Percentiles rank a stretch among this genome's conserved stretches.
Evolutionary conservation across 2,113 vertebrate genomes (phyloP).

Genomic region (Leptosomus discolor): DNA sequence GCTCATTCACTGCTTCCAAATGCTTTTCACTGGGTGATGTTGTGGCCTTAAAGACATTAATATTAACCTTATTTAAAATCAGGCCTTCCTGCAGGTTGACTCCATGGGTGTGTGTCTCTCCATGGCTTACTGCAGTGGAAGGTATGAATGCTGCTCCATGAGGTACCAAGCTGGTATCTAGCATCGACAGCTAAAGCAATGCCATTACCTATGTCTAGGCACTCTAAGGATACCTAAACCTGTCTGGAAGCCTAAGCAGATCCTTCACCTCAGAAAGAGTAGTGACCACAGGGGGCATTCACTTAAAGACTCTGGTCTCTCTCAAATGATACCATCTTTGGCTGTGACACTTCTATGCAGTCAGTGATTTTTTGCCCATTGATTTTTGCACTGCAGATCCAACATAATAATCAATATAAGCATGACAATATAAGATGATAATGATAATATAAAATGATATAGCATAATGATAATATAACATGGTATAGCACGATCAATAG

Average conservation of each 20-base stretch:
- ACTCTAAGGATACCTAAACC: background rate
- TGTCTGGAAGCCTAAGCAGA: background rate
- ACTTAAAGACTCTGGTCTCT: background rate
- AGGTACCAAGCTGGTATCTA: background rate
- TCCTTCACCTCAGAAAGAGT: background rate
- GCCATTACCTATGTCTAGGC: background rate
- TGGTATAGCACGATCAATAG: background rate
- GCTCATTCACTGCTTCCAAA: background rate
- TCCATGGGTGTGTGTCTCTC: background rate
- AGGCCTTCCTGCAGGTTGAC: background rate
- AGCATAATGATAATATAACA: background rate
- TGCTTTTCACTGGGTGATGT: background rate
- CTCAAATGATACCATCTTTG: background rate
- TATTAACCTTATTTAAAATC: background rate
- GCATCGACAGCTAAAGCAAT: background rate
- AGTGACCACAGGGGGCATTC: background rate
- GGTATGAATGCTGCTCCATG: background rate
- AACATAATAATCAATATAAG: background rate
- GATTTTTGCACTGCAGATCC: background rate
- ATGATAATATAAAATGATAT: background rate
- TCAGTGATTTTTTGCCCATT: background rate
- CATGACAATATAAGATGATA: background rate
- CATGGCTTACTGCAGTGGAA: background rate
- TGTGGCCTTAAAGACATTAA: background rate
- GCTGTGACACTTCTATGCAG: background rate